Evolutionary conservation across 2,888 invertebrate genomes (phyloP).

Genomic region (Trissonchulus sp.): DNA sequence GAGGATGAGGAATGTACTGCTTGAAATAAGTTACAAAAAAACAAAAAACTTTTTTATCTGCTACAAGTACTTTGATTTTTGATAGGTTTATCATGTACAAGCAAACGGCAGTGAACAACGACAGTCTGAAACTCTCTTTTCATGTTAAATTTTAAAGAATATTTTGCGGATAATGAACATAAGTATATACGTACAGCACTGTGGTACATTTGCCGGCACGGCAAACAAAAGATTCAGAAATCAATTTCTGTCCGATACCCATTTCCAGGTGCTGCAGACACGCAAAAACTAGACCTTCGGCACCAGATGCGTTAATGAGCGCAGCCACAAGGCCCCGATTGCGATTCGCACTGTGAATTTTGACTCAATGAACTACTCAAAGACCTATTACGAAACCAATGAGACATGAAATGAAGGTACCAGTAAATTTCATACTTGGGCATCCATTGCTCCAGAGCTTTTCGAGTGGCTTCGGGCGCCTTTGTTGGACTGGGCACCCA

Average conservation of each 20-base stretch:
- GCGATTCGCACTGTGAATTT: background rate
- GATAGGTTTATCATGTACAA: too few relatives aligned
- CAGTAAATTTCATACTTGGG: constrained; percentile 60
- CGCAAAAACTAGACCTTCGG: background rate
- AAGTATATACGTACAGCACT: too few relatives aligned
- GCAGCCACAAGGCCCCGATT: background rate
- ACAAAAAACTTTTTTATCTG: background rate
- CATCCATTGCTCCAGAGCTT: constrained; percentile 76
- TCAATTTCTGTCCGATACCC: too few relatives aligned
- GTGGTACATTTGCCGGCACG: too few relatives aligned
- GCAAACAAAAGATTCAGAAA: too few relatives aligned
- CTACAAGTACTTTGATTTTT: constrained; percentile 27
- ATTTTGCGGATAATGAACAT: too few relatives aligned
- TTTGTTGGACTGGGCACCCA: constrained; percentile 69
- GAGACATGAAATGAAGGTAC: background rate
- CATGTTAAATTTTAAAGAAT: too few relatives aligned
- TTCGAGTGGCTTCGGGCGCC: constrained; percentile 76
- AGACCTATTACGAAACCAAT: too few relatives aligned
- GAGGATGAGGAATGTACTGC: constrained; percentile 22
- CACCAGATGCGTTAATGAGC: background rate
- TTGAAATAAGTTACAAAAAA: constrained; percentile 18
- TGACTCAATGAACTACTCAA: too few relatives aligned
- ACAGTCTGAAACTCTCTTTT: too few relatives aligned
- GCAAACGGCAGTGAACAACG: too few relatives aligned
- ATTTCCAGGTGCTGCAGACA: too few relatives aligned